A percentile compares a stretch with the other conserved stretches of the same genome.
Evolutionary conservation across 2,113 vertebrate genomes (phyloP).

Genomic region (Conger conger): DNA sequence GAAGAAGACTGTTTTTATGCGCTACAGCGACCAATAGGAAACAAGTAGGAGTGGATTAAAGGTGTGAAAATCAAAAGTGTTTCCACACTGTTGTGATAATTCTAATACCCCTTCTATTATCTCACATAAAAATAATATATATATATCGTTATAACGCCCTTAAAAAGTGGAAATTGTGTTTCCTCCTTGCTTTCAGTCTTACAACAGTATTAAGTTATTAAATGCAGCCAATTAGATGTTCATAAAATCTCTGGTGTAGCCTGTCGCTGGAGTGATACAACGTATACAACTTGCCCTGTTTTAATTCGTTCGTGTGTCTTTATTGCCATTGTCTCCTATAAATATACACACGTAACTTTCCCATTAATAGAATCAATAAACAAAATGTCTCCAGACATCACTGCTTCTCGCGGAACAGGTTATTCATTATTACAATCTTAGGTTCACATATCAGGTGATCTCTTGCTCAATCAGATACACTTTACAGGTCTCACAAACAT

Average conservation of each 20-base stretch:
- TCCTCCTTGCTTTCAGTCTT: not conserved
- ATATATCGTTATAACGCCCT: too few species aligned
- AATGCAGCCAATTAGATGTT: too few species aligned
- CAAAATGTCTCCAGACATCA: conserved; percentile 48
- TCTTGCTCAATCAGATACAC: conserved; percentile 56
- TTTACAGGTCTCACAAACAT: conserved; percentile 59
- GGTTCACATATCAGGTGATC: conserved; percentile 37
- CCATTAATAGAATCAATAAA: conserved; percentile 51
- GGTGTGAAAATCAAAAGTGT: conserved; percentile 70
- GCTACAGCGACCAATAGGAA: conserved; percentile 63
- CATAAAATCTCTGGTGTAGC: too few species aligned
- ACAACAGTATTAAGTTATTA: not conserved
- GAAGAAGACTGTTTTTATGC: conserved; percentile 52
- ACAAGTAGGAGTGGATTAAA: conserved; percentile 69
- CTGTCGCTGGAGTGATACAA: not conserved
- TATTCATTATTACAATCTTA: conserved; percentile 59
- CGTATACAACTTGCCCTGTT: not conserved
- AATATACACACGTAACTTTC: not conserved
- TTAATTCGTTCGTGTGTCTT: not conserved
- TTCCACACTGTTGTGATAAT: conserved; percentile 55
- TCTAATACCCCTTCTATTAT: conserved; percentile 37
- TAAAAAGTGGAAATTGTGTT: not conserved
- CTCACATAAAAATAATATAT: conserved; percentile 30
- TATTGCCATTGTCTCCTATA: not conserved
- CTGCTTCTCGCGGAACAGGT: conserved; percentile 53